phyloP scores from a whole-genome alignment of 2,888 invertebrate genomes.

The Plebejus anna region DNA sequence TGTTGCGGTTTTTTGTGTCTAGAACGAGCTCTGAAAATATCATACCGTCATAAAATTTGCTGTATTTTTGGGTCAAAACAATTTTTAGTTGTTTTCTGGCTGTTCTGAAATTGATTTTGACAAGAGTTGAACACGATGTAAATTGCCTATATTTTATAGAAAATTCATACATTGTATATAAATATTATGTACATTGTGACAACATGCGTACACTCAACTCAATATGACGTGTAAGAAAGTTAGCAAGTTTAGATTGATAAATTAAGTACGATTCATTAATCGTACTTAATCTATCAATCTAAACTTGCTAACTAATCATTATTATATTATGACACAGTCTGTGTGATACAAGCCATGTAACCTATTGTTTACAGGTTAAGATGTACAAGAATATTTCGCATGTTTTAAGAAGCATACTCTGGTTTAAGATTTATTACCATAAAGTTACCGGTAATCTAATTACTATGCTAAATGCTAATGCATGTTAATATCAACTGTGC shows the following conservation, averaged over 20 bases:
- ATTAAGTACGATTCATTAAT: too few species aligned
- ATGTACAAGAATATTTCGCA: neutral
- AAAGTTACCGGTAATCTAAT: neutral
- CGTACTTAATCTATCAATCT: too few species aligned
- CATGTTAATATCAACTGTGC: neutral
- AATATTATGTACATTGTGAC: neutral
- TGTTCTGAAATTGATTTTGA: conserved; percentile 4
- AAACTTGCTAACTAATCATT: too few species aligned
- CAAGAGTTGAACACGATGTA: neutral
- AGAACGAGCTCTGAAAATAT: conserved; percentile 20
- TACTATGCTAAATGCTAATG: neutral
- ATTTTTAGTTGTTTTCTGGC: conserved; percentile 1
- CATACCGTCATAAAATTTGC: neutral
- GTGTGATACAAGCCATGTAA: too few species aligned
- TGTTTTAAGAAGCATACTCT: neutral
- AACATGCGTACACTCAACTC: neutral
- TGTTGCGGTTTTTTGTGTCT: conserved; percentile 26
- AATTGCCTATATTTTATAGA: neutral
- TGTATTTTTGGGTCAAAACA: conserved; percentile 18
- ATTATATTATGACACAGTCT: neutral
- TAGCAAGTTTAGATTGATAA: neutral
- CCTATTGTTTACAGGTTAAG: neutral
- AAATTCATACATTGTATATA: neutral
- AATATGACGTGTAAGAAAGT: neutral
- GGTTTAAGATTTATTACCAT: neutral